These are phyloP conservation scores for Gila robusta DNA, from an alignment of 2,797 vertebrate species.

Conservation along the genomic window DNA sequence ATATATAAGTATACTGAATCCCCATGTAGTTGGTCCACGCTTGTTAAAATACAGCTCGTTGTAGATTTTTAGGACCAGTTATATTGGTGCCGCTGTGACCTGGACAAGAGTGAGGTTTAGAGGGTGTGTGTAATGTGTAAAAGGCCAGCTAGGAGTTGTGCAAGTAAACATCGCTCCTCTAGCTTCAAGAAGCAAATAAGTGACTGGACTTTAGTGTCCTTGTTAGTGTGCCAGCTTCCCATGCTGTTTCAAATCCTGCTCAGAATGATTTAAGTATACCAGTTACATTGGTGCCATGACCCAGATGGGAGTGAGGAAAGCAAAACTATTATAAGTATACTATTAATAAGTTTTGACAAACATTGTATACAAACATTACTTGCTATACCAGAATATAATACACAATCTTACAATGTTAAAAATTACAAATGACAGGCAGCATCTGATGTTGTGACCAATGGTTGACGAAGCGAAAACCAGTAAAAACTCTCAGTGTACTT, in stretches of 20 bases:
- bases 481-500: neutral
- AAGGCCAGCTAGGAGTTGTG: neutral
- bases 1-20: too few relatives aligned
- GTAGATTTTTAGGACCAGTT: neutral
- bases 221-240: neutral
- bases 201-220: neutral
- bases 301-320: neutral
- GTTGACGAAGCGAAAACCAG: neutral
- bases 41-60: too few relatives aligned
- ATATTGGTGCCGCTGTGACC: neutral
- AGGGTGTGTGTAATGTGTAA: neutral
- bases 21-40: too few relatives aligned
- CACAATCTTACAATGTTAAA: neutral
- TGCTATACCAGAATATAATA: neutral
- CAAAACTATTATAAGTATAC: neutral
- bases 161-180: neutral
- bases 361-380: neutral
- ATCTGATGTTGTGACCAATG: neutral
- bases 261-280: neutral
- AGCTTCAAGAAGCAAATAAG: neutral
- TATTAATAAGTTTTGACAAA: neutral
- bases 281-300: neutral
- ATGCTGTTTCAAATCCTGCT: neutral
- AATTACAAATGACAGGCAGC: neutral
- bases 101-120: neutral